Percentiles rank a stretch among this genome's conserved stretches.
Conservation (phyloP, 1,140 invertebrate genomes). For the Chelonus insularis region DNA sequence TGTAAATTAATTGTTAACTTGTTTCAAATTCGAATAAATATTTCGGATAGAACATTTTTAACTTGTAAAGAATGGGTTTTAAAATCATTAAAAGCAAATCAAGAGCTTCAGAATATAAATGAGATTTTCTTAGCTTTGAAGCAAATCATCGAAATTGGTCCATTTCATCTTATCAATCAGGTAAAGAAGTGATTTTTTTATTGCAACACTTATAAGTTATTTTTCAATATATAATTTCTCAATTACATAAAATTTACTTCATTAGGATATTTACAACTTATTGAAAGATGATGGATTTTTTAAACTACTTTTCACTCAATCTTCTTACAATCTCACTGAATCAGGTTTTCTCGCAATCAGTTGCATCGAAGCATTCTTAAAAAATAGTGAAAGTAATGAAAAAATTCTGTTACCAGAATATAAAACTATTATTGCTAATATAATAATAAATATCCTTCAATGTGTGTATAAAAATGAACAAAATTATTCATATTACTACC, state of each 20-base stretch:
- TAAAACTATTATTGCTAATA: conserved; percentile 38
- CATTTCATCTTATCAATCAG: conserved; percentile 38
- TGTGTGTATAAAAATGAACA: conserved; percentile 33
- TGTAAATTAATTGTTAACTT: conserved; percentile 55
- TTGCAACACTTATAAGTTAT: too few species aligned
- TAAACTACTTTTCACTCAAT: conserved; percentile 33
- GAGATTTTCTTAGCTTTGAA: conserved; percentile 42
- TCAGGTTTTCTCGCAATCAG: conserved; percentile 41
- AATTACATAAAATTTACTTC: too few species aligned
- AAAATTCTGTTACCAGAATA: conserved; percentile 35
- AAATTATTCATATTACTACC: conserved; percentile 42
- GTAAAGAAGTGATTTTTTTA: conserved; percentile 34
- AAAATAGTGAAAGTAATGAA: conserved; percentile 34
- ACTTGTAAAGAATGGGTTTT: conserved; percentile 52
- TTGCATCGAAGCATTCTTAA: conserved; percentile 49
- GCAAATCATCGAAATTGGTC: conserved; percentile 37
- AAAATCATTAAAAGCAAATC: conserved; percentile 41
- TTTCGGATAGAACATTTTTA: conserved; percentile 49
- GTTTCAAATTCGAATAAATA: conserved; percentile 42
- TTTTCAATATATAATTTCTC: too few species aligned
- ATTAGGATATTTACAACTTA: conserved; percentile 43
- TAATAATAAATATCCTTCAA: conserved; percentile 38
- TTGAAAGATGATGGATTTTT: conserved; percentile 38
- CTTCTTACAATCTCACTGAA: conserved; percentile 39
- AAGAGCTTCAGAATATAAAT: conserved; percentile 30